Percentiles rank a stretch among this genome's conserved stretches.
Evolutionary conservation across 1,140 invertebrate genomes (phyloP).

Genomic region (Bombus sylvicola): DNA sequence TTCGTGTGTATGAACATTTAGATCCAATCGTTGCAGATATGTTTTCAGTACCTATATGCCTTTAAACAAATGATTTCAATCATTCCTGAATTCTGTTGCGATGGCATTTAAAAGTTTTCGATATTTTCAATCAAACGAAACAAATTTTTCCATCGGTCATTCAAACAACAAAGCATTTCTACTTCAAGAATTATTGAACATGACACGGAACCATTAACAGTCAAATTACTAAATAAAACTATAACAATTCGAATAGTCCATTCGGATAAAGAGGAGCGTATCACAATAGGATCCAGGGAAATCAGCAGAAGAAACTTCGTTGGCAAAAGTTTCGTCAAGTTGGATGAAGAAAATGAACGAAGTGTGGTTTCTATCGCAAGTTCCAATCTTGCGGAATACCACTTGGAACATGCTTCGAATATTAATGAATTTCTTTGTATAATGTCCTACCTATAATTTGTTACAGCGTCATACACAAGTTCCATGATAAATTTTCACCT

Average conservation of each 20-base stretch:
- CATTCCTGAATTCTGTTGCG: neutral
- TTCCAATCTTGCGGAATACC: conserved; percentile 35
- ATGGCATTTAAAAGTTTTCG: too few relatives aligned
- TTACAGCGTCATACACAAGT: neutral
- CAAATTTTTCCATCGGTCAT: neutral
- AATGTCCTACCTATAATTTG: conserved; percentile 8
- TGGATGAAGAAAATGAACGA: conserved; percentile 44
- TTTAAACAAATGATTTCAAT: neutral
- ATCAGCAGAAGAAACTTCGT: conserved; percentile 51
- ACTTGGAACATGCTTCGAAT: conserved; percentile 43
- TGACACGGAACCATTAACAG: neutral
- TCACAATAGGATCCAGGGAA: conserved; percentile 46
- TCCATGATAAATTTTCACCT: too few relatives aligned
- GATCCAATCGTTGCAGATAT: neutral
- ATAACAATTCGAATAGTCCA: conserved; percentile 18
- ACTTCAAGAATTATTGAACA: neutral
- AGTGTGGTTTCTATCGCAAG: conserved; percentile 43
- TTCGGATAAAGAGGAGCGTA: conserved; percentile 33
- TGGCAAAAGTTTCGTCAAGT: conserved; percentile 45
- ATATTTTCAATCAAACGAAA: too few relatives aligned
- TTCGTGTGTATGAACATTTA: neutral
- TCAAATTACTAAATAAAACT: conserved; percentile 35
- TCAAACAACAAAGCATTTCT: too few relatives aligned
- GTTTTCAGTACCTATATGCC: neutral
- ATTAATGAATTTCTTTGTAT: conserved; percentile 38